phyloP scores from a whole-genome alignment of 2,113 vertebrate species.

The Rhodinocichla rosea region DNA sequence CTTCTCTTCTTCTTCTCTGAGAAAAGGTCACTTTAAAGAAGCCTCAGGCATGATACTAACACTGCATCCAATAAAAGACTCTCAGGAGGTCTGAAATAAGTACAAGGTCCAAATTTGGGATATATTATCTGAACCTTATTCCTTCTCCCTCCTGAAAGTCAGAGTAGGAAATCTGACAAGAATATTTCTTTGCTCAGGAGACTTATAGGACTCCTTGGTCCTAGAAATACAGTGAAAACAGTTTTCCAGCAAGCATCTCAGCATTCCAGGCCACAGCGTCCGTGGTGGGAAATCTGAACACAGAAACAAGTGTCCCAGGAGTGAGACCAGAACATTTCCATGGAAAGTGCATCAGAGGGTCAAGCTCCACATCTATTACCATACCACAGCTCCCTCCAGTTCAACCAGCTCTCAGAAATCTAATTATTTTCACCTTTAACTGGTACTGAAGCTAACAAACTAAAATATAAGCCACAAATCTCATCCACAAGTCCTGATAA shows the following conservation, averaged over 20 bases:
- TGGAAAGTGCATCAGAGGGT: neutral
- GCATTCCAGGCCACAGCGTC: neutral
- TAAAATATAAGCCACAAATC: neutral
- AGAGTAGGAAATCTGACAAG: neutral
- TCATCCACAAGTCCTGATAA: neutral
- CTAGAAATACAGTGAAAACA: neutral
- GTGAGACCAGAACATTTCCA: neutral
- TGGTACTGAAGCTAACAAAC: neutral
- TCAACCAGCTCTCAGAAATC: neutral
- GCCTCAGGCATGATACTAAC: conserved; percentile 6
- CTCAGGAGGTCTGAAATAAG: conserved; percentile 25
- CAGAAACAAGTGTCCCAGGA: neutral
- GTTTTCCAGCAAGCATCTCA: neutral
- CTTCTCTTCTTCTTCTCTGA: neutral
- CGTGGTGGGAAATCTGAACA: neutral
- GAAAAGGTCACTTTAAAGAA: conserved; percentile 63
- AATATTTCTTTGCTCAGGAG: neutral
- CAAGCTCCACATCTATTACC: neutral
- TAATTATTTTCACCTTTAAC: neutral
- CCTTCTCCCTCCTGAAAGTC: neutral
- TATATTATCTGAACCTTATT: neutral
- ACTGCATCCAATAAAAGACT: neutral
- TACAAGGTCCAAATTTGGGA: conserved; percentile 3
- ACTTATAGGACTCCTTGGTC: neutral
- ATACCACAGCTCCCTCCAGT: neutral